phyloP scores from a whole-genome alignment of 2,888 invertebrate genomes.

The Coenonympha arcania region DNA sequence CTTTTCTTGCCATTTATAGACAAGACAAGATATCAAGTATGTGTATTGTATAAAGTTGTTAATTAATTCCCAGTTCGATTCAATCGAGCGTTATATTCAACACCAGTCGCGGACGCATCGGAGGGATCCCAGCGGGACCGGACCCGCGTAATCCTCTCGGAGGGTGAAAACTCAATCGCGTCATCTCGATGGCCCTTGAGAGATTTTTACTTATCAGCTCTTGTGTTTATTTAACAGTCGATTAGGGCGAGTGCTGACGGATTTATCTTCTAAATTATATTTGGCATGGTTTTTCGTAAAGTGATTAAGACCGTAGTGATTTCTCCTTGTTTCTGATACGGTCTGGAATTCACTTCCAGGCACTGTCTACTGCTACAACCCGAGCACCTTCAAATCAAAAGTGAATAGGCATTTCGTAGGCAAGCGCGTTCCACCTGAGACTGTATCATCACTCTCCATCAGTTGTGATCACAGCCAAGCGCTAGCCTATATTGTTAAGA shows the following conservation, averaged over 20 bases:
- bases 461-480: too few relatives aligned
- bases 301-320: too few relatives aligned
- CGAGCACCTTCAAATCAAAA: too few relatives aligned
- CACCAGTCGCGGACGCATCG: conserved; percentile 9
- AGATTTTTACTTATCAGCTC: conserved; percentile 33
- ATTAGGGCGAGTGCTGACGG: conserved; percentile 13
- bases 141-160: conserved; percentile 25
- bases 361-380: too few relatives aligned
- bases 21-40: too few relatives aligned
- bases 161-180: conserved; percentile 28
- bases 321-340: too few relatives aligned
- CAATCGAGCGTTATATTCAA: conserved; percentile 15
- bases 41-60: neutral
- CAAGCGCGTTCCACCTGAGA: too few relatives aligned
- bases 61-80: conserved; percentile 5
- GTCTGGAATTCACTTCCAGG: too few relatives aligned
- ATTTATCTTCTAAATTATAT: neutral
- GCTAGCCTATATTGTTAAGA: too few relatives aligned
- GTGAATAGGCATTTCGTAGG: too few relatives aligned
- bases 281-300: neutral
- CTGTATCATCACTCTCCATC: too few relatives aligned
- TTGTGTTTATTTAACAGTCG: conserved; percentile 24
- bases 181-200: conserved; percentile 27
- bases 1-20: too few relatives aligned
- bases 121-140: conserved; percentile 24